Evolutionary conservation across 1,140 invertebrate species (phyloP).

Genomic region (Drosophila quadrilineata): DNA sequence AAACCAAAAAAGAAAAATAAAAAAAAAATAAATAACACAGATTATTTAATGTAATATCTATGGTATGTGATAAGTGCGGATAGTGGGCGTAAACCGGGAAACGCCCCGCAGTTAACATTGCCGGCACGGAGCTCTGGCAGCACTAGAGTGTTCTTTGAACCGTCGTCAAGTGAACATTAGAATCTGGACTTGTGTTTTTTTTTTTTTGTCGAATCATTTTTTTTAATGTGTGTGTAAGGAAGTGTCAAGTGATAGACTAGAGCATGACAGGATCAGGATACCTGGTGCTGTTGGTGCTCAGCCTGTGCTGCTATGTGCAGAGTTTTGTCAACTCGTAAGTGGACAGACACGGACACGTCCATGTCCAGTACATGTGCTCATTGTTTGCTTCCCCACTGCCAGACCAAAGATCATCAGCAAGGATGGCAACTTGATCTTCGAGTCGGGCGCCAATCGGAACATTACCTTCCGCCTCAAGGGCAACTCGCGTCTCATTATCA

Average conservation of each 20-base stretch:
- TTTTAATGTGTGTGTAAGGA: neutral
- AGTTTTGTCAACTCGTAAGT: constrained; percentile 75
- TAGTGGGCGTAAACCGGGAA: constrained; percentile 18
- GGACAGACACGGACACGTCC: neutral
- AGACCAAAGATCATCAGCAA: constrained; percentile 85
- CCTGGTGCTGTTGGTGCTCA: constrained; percentile 16
- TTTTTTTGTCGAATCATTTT: neutral
- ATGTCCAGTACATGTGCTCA: neutral
- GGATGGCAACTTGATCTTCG: constrained; percentile 86
- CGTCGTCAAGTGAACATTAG: constrained; percentile 1
- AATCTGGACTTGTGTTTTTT: neutral
- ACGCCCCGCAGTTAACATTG: constrained; percentile 41
- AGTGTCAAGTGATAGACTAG: constrained; percentile 17
- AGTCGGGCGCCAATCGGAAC: constrained; percentile 85
- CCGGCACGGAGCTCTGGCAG: neutral
- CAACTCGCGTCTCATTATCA: constrained; percentile 84
- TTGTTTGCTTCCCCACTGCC: neutral
- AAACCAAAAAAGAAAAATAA: neutral
- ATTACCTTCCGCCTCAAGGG: constrained; percentile 85
- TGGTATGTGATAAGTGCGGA: neutral
- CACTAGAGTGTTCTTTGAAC: neutral
- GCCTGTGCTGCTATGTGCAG: constrained; percentile 17
- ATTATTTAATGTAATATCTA: neutral
- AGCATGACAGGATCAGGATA: constrained; percentile 21
- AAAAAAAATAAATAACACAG: neutral